These are phyloP conservation scores for Astreopora myriophthalma DNA, from an alignment of 64 coral and sea anemone species.

Conservation along the genomic window DNA sequence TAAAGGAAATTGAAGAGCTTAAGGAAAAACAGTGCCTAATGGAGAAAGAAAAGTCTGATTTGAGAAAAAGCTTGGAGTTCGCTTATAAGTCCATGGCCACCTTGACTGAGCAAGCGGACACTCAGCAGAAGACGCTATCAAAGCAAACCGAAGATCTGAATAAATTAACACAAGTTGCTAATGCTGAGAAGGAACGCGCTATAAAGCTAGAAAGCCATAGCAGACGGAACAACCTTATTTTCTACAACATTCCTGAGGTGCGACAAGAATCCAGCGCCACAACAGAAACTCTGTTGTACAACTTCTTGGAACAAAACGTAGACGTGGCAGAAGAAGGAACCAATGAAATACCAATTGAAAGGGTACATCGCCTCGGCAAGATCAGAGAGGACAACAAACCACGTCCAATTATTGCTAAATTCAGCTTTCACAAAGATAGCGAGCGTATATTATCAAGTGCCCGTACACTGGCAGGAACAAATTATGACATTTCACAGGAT, in stretches of 20 bases:
- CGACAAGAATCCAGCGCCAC: not conserved
- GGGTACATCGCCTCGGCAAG: slow-evolving; percentile 4
- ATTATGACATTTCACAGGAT: not conserved
- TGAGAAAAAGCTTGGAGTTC: not conserved
- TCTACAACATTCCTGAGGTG: not conserved
- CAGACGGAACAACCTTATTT: not conserved
- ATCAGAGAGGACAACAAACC: not conserved
- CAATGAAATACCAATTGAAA: not conserved
- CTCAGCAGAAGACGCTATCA: not conserved
- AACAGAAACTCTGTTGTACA: not conserved
- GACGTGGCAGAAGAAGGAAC: not conserved
- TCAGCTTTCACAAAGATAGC: not conserved
- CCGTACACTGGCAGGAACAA: not conserved
- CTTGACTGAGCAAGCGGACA: not conserved
- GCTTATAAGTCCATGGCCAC: not conserved
- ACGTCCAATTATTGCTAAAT: not conserved
- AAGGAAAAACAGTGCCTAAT: not conserved
- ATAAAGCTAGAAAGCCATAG: not conserved
- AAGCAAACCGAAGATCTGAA: not conserved
- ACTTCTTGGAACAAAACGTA: not conserved
- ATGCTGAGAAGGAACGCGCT: not conserved
- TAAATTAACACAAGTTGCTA: not conserved
- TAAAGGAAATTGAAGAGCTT: not conserved
- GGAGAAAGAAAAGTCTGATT: not conserved
- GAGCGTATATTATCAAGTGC: not conserved